Evolutionary conservation across 2,888 invertebrate species (phyloP).

Genomic region (Toxonevra muliebris): DNA sequence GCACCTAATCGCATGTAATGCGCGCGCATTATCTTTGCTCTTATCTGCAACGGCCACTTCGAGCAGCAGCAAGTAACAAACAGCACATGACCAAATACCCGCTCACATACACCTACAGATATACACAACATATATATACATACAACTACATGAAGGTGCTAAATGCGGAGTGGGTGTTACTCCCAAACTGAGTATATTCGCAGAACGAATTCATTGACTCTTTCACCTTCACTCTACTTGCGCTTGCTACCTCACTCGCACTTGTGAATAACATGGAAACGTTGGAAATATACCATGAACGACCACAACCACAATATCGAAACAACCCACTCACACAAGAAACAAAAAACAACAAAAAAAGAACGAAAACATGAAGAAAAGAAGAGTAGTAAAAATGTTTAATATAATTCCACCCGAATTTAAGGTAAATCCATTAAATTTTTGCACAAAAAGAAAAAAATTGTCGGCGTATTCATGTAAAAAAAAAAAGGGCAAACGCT

Average conservation of each 20-base stretch:
- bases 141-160: constrained; percentile 43
- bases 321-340: constrained; percentile 43
- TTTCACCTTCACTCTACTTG: constrained; percentile 43
- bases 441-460: constrained; percentile 39
- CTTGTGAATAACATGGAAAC: not conserved
- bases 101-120: constrained; percentile 23
- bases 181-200: constrained; percentile 40
- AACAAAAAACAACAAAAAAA: constrained; percentile 3
- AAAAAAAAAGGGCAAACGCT: constrained; percentile 28
- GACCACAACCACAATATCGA: constrained; percentile 24
- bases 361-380: constrained; percentile 8
- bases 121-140: constrained; percentile 9
- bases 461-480: not conserved
- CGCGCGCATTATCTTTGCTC: constrained; percentile 66
- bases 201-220: constrained; percentile 44
- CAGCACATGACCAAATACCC: not conserved
- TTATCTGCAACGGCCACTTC: constrained; percentile 46
- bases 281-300: not conserved
- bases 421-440: constrained; percentile 51
- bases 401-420: constrained; percentile 58
- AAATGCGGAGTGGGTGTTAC: constrained; percentile 53
- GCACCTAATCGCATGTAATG: constrained; percentile 65
- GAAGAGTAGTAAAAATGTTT: constrained; percentile 3
- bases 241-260: constrained; percentile 28
- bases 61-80: not conserved